These are phyloP conservation scores for Muscidifurax raptorellus DNA, from an alignment of 1,140 invertebrate genomes.

Conservation along the genomic window DNA sequence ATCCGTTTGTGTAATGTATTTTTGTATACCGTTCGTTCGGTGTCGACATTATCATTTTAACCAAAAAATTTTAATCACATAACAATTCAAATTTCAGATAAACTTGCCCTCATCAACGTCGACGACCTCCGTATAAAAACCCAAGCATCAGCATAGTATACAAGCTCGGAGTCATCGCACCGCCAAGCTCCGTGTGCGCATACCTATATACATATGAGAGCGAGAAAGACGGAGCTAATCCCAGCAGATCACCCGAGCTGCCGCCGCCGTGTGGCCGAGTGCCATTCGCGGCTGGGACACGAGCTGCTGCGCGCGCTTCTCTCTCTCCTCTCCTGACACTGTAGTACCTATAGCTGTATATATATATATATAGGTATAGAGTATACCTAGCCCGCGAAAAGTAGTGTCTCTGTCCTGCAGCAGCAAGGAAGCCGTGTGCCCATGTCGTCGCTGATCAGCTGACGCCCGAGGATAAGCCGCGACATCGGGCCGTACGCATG, in stretches of 20 bases:
- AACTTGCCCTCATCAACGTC: too few relatives aligned
- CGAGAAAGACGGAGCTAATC: background rate
- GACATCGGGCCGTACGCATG: background rate
- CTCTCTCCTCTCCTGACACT: background rate
- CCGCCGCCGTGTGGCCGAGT: constrained; percentile 14
- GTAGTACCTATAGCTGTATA: background rate
- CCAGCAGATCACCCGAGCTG: background rate
- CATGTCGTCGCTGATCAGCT: background rate
- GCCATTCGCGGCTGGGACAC: constrained; percentile 14
- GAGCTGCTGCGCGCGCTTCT: background rate
- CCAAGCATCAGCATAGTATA: background rate
- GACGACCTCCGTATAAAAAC: too few relatives aligned
- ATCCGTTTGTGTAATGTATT: too few relatives aligned
- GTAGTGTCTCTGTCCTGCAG: too few relatives aligned
- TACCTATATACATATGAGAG: background rate
- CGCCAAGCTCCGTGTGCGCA: too few relatives aligned
- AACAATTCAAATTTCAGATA: too few relatives aligned
- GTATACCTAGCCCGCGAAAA: too few relatives aligned
- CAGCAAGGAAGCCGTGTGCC: background rate
- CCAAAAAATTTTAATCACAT: too few relatives aligned
- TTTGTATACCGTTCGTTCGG: too few relatives aligned
- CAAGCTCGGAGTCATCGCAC: background rate
- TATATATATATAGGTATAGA: too few relatives aligned
- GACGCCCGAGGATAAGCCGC: background rate
- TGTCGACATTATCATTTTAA: too few relatives aligned